A percentile compares a stretch with the other conserved stretches of the same genome.
These are phyloP conservation scores for Tenrec ecaudatus DNA, from an alignment of 2,113 vertebrate genomes.

Conservation along the genomic window DNA sequence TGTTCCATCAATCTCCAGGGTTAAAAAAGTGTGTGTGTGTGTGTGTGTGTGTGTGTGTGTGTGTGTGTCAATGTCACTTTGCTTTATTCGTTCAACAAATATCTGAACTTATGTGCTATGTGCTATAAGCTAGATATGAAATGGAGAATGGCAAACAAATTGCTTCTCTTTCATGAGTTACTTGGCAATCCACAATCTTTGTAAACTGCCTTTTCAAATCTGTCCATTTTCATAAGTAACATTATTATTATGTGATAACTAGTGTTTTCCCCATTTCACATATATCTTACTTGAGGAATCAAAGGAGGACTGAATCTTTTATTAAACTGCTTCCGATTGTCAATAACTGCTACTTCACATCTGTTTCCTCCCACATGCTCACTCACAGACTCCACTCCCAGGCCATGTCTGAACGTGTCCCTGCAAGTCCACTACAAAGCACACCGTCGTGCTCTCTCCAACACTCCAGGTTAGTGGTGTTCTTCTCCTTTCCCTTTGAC, in stretches of 20 bases:
- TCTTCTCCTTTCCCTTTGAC: neutral
- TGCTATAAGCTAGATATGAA: neutral
- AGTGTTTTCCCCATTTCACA: neutral
- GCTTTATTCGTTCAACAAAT: slow-evolving; percentile 43
- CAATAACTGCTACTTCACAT: neutral
- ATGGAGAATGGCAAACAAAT: neutral
- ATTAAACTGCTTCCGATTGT: neutral
- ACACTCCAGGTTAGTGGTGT: neutral
- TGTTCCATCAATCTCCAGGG: neutral
- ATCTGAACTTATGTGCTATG: neutral
- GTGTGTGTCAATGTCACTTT: neutral
- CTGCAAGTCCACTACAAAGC: neutral
- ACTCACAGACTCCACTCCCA: neutral
- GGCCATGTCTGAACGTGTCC: neutral
- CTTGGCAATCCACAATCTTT: neutral
- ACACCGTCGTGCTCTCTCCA: neutral
- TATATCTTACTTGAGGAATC: neutral
- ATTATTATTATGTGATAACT: neutral
- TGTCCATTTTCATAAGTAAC: slow-evolving; percentile 16
- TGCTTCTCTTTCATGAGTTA: neutral
- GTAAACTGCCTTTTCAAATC: neutral
- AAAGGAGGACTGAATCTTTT: neutral
- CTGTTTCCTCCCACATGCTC: neutral
- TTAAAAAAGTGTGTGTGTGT: neutral
- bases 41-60: too few species aligned